phyloP scores from a whole-genome alignment of 2,888 invertebrate genomes.

The Zelleria hepariella region DNA sequence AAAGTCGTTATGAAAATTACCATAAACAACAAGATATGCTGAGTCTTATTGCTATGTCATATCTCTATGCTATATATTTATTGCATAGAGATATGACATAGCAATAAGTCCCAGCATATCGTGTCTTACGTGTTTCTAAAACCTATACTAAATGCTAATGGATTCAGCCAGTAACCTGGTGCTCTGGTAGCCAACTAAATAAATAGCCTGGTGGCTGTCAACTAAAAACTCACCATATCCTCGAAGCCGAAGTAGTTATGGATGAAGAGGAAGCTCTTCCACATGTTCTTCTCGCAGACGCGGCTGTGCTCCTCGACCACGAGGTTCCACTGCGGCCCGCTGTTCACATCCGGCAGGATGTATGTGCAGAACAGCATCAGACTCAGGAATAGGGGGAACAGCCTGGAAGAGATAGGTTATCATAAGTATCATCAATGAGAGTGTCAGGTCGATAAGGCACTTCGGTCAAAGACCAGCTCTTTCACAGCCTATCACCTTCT shows the following conservation, averaged over 20 bases:
- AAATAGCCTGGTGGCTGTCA: no score
- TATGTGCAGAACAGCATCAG: conserved; percentile 71
- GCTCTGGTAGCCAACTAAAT: no score
- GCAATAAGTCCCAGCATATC: no score
- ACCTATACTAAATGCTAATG: background rate
- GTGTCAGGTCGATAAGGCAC: no score
- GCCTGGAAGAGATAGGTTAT: conserved; percentile 43
- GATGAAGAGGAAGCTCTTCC: conserved; percentile 72
- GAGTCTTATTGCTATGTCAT: no score
- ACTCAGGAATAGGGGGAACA: conserved; percentile 63
- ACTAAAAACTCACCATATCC: conserved; percentile 56
- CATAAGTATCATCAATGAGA: no score
- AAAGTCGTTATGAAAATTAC: no score
- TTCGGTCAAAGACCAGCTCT: no score
- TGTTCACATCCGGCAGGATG: conserved; percentile 64
- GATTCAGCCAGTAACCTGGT: background rate
- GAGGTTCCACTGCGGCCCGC: conserved; percentile 72
- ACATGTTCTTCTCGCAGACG: conserved; percentile 70
- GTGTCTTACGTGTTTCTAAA: background rate
- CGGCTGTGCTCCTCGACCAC: conserved; percentile 69
- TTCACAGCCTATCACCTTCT: no score
- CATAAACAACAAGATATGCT: no score
- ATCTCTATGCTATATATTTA: no score
- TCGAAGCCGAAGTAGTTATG: conserved; percentile 74
- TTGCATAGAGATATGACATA: no score